A percentile compares a stretch with the other conserved stretches of the same genome.
Conservation (phyloP, 2,888 invertebrate genomes). For the Hofmannophila pseudospretella region DNA sequence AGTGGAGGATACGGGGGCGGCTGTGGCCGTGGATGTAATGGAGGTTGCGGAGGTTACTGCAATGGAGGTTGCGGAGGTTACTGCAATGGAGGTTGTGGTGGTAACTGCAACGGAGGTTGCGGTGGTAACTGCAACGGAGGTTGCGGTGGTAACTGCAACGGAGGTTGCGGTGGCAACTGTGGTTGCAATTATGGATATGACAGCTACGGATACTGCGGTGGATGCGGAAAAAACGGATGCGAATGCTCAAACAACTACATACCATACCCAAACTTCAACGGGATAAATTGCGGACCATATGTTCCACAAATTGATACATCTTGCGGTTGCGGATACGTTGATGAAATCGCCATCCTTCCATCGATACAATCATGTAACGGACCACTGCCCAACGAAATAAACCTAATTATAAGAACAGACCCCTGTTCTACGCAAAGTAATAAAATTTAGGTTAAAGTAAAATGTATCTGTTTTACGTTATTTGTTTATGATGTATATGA, state of each 20-base stretch:
- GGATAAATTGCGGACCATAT: too few species aligned
- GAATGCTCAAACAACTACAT: conserved; percentile 1
- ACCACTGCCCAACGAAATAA: conserved; percentile 16
- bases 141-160: conserved; percentile 6
- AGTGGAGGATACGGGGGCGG: conserved; percentile 11
- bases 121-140: not conserved
- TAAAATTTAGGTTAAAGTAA: too few species aligned
- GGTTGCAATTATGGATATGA: conserved; percentile 6
- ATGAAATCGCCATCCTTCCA: not conserved
- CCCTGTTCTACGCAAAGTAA: too few species aligned
- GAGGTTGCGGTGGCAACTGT: not conserved
- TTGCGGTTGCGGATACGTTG: not conserved
- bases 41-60: conserved; percentile 6
- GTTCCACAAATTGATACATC: not conserved
- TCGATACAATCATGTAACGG: not conserved
- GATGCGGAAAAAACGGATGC: conserved; percentile 7
- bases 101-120: conserved; percentile 2
- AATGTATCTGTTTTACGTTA: too few species aligned
- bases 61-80: not conserved
- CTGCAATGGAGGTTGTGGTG: conserved; percentile 7
- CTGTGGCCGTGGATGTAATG: conserved; percentile 9
- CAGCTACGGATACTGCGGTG: not conserved
- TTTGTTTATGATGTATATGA: too few species aligned
- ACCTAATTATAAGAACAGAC: conserved; percentile 17
- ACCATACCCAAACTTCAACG: too few species aligned